Conservation (phyloP, 2,888 invertebrate species). For the Callyntrura sp. region DNA sequence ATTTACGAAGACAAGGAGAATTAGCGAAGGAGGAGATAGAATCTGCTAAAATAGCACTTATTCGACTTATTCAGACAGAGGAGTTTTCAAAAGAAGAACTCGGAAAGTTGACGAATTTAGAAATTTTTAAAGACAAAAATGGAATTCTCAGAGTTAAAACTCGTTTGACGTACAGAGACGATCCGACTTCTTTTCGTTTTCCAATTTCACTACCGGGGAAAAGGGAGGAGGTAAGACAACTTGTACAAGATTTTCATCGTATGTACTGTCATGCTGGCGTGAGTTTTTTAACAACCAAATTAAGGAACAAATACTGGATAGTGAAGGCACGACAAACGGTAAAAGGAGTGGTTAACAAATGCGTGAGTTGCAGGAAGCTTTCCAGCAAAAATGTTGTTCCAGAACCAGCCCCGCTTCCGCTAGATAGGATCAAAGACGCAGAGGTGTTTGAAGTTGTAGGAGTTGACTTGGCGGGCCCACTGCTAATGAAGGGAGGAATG, state of each 20-base stretch:
- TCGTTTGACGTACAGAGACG: neutral
- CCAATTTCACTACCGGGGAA: neutral
- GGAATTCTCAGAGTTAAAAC: neutral
- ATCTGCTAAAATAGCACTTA: neutral
- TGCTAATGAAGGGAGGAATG: conserved; percentile 82
- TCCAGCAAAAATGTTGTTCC: neutral
- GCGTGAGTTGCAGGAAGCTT: neutral
- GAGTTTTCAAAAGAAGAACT: neutral
- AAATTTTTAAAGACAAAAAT: neutral
- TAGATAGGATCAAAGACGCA: conserved; percentile 31
- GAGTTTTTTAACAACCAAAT: neutral
- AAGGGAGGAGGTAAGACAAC: neutral
- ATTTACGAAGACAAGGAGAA: neutral
- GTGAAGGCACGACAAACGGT: neutral
- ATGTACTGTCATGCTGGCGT: neutral
- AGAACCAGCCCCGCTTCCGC: conserved; percentile 12
- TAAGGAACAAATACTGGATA: neutral
- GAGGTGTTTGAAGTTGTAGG: conserved; percentile 82
- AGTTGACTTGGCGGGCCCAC: conserved; percentile 85
- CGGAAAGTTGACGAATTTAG: neutral
- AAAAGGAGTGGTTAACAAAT: neutral
- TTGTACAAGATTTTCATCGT: neutral
- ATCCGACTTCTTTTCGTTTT: neutral
- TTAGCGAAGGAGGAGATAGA: neutral
- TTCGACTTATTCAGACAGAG: neutral